Base-by-base conservation (phyloP, 2,888 invertebrate species). In the Tetranychus piercei region DNA sequence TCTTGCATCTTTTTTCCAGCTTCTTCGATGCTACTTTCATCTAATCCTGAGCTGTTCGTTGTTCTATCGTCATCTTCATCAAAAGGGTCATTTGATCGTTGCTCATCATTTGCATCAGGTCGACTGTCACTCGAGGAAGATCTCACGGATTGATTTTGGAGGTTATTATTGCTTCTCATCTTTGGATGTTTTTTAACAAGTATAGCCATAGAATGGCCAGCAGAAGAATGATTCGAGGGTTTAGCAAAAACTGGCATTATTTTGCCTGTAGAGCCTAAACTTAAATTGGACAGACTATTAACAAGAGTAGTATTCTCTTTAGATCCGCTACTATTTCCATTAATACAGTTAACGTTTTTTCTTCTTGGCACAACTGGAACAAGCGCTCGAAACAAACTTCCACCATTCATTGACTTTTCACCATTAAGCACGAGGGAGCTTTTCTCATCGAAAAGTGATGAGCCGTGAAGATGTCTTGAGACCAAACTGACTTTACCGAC, bases 1-100 rank as follows among this genome's bases (percentile, higher is more conserved):
- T 15, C 9, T 55, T 55, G 5, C 3, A 15, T 55, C 55, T 43
- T 77, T 75, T 20, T 75, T 15, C 55, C 55, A 55, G 55, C 11
- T 15, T 55, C 55, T 15, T 55, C 15, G 55, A 15, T 55, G 55
- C 15, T 55, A 15, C 11, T 15, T 55, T 55, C 55, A 15, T 55
- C 15, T 7, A 55, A 55, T 9, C 55, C 9, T 9, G 11, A 55
- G 15, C 55, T 55, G 9, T 55, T 55, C 11, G 15, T 55, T 55
- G 15, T 55, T 55, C 55, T 15, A 55, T 55, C 55, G 7, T 55
- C 55, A 55, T 55, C 55, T 15, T 55, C 55, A 15, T 55, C 55
- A 55, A 55, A 55, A 55, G 55, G 55, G 15, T 55, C 55, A 55
- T 15, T 55, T 15, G 55, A 55, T 55, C 15, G 9, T 55, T 55